Evolutionary conservation across 1,140 invertebrate genomes (phyloP).

Genomic region (Heliothis virescens): DNA sequence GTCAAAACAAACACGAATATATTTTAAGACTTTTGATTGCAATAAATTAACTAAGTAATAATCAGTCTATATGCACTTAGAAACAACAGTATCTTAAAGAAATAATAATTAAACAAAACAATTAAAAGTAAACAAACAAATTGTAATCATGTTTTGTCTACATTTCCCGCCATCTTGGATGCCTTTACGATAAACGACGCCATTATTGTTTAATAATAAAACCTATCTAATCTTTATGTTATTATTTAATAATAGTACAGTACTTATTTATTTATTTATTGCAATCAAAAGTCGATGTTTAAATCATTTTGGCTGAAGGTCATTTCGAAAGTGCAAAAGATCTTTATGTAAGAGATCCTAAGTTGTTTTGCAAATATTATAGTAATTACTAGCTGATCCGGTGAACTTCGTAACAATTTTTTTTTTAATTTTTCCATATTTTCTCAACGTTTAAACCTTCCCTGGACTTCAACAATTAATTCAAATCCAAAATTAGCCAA

Average conservation of each 20-base stretch:
- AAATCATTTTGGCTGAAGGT: neutral
- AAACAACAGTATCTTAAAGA: no score
- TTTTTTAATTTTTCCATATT: no score
- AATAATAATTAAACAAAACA: neutral
- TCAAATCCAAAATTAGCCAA: no score
- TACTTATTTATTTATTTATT: neutral
- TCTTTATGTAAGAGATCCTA: no score
- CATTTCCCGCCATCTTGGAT: slow-evolving; percentile 24
- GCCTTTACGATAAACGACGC: neutral
- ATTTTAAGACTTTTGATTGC: neutral
- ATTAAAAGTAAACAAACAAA: slow-evolving; percentile 2
- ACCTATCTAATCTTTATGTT: slow-evolving; percentile 18
- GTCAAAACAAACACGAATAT: neutral
- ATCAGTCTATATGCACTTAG: neutral
- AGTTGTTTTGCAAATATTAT: no score
- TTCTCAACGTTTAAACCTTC: no score
- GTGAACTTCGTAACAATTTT: no score
- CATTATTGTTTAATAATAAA: slow-evolving; percentile 3
- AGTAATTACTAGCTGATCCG: no score
- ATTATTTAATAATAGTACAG: neutral
- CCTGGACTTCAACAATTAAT: no score
- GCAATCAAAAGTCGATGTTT: neutral
- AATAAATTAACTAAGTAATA: neutral
- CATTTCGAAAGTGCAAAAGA: neutral
- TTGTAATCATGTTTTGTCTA: slow-evolving; percentile 29